Conservation (phyloP, 2,113 vertebrate species). For the Hemiprocne comata region DNA sequence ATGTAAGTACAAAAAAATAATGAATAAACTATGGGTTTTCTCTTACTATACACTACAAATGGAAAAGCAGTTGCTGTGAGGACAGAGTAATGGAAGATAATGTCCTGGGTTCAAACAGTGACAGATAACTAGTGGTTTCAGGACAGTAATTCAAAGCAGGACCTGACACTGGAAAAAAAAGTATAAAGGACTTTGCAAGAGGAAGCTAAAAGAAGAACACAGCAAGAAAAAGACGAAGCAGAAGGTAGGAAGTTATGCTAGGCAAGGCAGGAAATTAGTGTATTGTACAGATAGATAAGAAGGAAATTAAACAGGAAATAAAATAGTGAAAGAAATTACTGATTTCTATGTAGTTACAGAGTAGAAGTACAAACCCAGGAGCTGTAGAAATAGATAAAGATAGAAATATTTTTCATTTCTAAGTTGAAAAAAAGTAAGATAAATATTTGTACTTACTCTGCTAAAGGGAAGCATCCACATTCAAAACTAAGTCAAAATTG, state of each 20-base stretch:
- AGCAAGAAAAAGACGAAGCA: neutral
- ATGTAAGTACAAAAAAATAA: neutral
- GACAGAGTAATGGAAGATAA: neutral
- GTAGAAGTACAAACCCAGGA: conserved; percentile 16
- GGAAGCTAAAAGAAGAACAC: neutral
- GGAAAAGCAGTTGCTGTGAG: neutral
- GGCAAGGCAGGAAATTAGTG: conserved; percentile 32
- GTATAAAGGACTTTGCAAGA: neutral
- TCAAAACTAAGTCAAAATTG: neutral
- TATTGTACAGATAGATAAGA: neutral
- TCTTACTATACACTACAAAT: neutral
- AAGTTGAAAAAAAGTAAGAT: neutral
- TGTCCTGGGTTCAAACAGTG: too few relatives aligned
- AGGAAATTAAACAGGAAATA: conserved; percentile 5
- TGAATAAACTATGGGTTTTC: neutral
- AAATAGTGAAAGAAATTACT: neutral
- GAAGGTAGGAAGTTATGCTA: neutral
- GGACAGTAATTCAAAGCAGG: neutral
- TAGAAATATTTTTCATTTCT: conserved; percentile 7
- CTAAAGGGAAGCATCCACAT: conserved; percentile 19
- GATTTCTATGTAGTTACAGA: neutral
- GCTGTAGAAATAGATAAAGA: conserved; percentile 34
- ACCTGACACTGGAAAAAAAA: neutral
- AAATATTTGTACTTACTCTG: conserved; percentile 36
- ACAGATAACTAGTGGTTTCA: neutral